Base-by-base conservation (phyloP, 2,888 invertebrate genomes). In the Cotesia congregata region DNA sequence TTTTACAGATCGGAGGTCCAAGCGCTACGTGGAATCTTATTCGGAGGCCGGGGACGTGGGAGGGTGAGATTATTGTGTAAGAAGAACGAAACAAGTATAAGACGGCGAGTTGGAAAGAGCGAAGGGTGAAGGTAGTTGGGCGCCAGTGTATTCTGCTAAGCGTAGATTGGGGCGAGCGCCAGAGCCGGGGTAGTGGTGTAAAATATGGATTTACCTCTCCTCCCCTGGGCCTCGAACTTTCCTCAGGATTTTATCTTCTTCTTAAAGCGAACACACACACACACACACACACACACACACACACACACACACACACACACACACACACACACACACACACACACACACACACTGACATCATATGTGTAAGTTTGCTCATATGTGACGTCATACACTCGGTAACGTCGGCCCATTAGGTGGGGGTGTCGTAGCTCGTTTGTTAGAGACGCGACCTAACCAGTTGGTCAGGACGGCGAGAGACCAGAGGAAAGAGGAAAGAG, bases 201-300 rank as follows among this genome's bases (percentile, higher is more conserved):
- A 88, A 88, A 88, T 88, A 88, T 88, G 88, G 88, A 88, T 88
- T 88, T 88, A 88, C 88, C 86, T 87, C 88, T 86, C 88, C 87
- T 87, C 87, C 86, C 85, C 84, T 82, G 83, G 83, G 83, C 85
- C 84, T 83, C 84, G 82, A 85, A 82, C 83, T 83, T 87, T 86
- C 85, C 86, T 84, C 64, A 84, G 82, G 83, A 83, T 82, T 85
- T 83, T 81, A 82, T 82, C 83, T 78, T 74, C 77, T 79, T 50
- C 50, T 50, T 50, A 50, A 50, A 50, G 50, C 4, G 30, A 30
- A 30, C 30, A 30, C 30, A 30, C 30, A 30, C 30, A 30, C 30
- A 4, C 30, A 30, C 30, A 30, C 30, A 30, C 30, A 30, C 0
- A 30, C 30, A 30, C 0, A 30, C 30, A 30, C 30, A 30, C 30